Conservation (phyloP, 2,797 vertebrate species). For the Phyllotis vaccarum region DNA sequence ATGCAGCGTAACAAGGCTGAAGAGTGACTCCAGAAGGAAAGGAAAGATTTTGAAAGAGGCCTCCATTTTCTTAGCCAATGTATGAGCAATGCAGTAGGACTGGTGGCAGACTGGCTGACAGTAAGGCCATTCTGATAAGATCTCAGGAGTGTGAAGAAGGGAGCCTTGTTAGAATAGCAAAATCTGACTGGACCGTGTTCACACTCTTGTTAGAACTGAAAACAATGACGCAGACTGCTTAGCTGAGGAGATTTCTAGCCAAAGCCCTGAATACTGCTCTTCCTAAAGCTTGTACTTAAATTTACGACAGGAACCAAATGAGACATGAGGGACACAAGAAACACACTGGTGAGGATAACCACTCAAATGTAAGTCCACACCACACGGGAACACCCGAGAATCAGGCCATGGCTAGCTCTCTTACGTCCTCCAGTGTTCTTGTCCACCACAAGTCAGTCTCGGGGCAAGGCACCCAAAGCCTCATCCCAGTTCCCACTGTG, state of each 20-base stretch:
- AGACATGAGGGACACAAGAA: background rate
- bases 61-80: background rate
- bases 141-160: background rate
- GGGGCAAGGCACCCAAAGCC: background rate
- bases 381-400: background rate
- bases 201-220: background rate
- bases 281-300: background rate
- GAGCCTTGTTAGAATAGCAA: background rate
- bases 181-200: background rate
- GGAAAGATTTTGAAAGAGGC: background rate
- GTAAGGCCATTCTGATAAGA: background rate
- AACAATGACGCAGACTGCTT: background rate
- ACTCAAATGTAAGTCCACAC: background rate
- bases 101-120: background rate
- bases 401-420: background rate
- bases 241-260: background rate
- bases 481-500: background rate
- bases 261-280: background rate
- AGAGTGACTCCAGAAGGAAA: background rate
- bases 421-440: background rate
- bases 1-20: background rate
- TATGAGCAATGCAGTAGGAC: background rate
- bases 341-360: background rate
- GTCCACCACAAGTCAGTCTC: background rate
- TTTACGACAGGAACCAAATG: background rate